A percentile compares a stretch with the other conserved stretches of the same genome.
Conservation (phyloP, 1,140 invertebrate species). For the Hylyphantes graminicola region DNA sequence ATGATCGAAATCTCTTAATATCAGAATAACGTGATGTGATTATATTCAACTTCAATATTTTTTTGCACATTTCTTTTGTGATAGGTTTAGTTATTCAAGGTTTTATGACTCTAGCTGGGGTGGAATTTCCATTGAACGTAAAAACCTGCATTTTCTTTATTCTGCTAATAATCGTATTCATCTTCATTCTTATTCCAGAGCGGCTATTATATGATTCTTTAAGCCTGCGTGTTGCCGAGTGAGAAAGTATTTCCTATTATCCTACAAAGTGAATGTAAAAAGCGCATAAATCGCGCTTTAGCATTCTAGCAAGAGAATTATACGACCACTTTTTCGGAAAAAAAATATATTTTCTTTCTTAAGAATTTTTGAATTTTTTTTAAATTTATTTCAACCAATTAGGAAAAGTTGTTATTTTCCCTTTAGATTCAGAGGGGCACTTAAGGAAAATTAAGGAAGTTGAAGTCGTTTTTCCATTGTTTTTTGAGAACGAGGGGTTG, state of each 20-base stretch:
- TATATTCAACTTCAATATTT: constrained; percentile 23
- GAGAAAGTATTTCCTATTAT: constrained; percentile 8
- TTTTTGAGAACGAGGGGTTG: too few relatives aligned
- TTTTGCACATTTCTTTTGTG: constrained; percentile 6
- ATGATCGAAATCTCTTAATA: constrained; percentile 40
- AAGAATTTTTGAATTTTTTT: constrained; percentile 9
- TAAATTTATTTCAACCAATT: background rate
- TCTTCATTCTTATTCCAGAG: constrained; percentile 39
- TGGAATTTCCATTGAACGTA: constrained; percentile 5
- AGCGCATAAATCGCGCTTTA: constrained; percentile 1
- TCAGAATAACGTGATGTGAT: constrained; percentile 45
- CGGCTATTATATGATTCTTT: constrained; percentile 12
- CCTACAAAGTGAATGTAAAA: constrained; percentile 9
- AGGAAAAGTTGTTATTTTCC: background rate
- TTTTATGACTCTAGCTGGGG: constrained; percentile 20
- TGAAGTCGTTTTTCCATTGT: too few relatives aligned
- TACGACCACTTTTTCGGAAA: background rate
- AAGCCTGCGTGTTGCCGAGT: constrained; percentile 7
- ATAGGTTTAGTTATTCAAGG: constrained; percentile 28
- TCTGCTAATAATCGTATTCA: constrained; percentile 42
- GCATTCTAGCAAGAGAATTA: background rate
- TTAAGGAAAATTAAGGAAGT: too few relatives aligned
- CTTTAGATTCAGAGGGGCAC: background rate
- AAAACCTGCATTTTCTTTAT: constrained; percentile 34
- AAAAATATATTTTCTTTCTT: constrained; percentile 12